Evolutionary conservation across 1,140 invertebrate genomes (phyloP), one percentile per base, ranked within the genome.

Genomic region (Lucilia sericata): DNA sequence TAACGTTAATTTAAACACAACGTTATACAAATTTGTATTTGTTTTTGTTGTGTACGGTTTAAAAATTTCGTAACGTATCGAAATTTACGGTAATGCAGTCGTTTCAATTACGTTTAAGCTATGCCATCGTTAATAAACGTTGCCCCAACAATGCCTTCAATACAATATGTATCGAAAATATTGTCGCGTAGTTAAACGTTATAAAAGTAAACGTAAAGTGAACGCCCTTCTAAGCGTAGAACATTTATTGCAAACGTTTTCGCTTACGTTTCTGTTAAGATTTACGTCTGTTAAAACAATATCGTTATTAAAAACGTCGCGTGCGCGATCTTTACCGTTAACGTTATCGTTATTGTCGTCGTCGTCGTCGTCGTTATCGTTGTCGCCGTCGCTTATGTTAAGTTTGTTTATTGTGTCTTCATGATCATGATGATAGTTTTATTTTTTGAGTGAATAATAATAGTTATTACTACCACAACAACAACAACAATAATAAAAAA

Each of bases 371-470:
- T 83, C 80, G 82, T 82, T n/a, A 25, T 82, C 82, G 55, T 76
- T 36, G 82, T 81, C 17, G 81, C 74, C 55, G 81, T 55, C 84
- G 60, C 13, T 74, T 78, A 51, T 10, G 49, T 82, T 83, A n/a
- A 81, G 70, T 74, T 83, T 51, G 21, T 65, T 75, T 14, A n/a
- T 25, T 21, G 34, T 21, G 85, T 65, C 78, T 82, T 80, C 85
- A 74, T 82, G 49, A 70, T 84, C 55, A 74, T 82, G 82, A 84
- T 86, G 85, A 42, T 86, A 21, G 14, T 60, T 60, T 60, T 60
- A 70, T 76, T 80, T 30, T 30, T 19, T 80, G 76, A 51, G 76
- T 21, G 76, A 49, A 30, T 19, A 49, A 78, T 10, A 75, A 34
- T 13, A 34, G 5, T 14, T 9, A 34, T 25, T 34, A 30, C 25